Conservation (phyloP, 1,140 invertebrate genomes). For the Apis laboriosa region DNA sequence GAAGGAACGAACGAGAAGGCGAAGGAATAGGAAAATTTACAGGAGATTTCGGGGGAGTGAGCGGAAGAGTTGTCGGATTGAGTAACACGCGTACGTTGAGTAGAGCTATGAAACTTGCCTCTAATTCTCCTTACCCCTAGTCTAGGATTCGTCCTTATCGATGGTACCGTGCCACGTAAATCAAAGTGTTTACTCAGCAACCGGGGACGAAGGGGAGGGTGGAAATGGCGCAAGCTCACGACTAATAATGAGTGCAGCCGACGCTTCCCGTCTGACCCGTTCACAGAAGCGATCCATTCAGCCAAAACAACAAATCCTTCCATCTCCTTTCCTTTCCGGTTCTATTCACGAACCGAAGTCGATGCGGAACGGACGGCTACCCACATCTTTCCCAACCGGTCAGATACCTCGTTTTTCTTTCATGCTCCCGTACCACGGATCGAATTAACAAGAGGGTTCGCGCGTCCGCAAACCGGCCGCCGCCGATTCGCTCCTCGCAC, state of each 20-base stretch:
- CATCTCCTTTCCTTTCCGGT: conserved; percentile 12
- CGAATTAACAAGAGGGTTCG: conserved; percentile 21
- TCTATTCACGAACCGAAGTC: conserved; percentile 27
- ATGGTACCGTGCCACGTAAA: conserved; percentile 65
- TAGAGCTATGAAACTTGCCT: conserved; percentile 45
- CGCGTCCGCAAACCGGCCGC: conserved; percentile 1
- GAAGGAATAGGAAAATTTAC: conserved; percentile 3
- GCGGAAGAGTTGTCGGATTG: conserved; percentile 35
- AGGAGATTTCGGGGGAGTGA: not conserved
- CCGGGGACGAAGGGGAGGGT: not conserved
- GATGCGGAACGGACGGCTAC: conserved; percentile 24
- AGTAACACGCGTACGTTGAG: conserved; percentile 37
- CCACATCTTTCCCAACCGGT: conserved; percentile 24
- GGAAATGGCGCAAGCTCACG: conserved; percentile 45
- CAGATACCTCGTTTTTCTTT: conserved; percentile 44
- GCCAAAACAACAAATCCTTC: conserved; percentile 24
- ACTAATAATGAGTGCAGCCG: conserved; percentile 69
- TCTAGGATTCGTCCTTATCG: conserved; percentile 66
- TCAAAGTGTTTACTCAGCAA: conserved; percentile 72
- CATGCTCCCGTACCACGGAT: not conserved
- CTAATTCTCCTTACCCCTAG: not conserved
- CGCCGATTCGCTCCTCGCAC: too few relatives aligned
- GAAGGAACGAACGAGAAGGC: not conserved
- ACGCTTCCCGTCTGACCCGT: conserved; percentile 36
- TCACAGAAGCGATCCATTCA: conserved; percentile 32